A percentile compares a stretch with the other conserved stretches of the same genome.
phyloP scores from a whole-genome alignment of 2,113 vertebrate species.

The Eolophus roseicapilla region DNA sequence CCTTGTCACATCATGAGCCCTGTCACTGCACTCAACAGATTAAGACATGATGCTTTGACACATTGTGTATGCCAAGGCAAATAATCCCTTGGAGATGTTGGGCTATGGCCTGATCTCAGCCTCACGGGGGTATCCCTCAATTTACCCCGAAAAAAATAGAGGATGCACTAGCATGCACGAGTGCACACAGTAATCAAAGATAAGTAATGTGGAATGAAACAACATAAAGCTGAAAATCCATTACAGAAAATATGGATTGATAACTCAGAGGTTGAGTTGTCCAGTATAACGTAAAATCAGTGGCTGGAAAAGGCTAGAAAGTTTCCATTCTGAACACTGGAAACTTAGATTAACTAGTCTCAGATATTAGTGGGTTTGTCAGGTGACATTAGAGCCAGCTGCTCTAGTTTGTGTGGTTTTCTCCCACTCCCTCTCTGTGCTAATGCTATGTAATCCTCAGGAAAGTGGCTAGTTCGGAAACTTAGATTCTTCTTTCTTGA shows the following conservation, averaged over 20 bases:
- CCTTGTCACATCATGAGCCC: neutral
- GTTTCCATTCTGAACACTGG: neutral
- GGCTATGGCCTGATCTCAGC: neutral
- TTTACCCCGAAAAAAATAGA: neutral
- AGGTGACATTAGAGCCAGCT: neutral
- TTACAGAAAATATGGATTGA: neutral
- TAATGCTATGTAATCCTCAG: neutral
- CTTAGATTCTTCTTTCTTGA: neutral
- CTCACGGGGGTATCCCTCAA: rapidly evolving
- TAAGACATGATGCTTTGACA: neutral
- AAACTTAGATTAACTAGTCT: neutral
- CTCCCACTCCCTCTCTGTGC: neutral
- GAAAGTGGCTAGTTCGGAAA: neutral
- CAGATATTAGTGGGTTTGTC: neutral
- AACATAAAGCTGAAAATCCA: neutral
- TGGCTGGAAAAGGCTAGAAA: neutral
- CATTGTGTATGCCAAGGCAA: neutral
- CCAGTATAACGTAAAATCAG: neutral
- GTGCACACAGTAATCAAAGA: neutral
- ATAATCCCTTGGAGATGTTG: neutral
- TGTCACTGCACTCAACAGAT: neutral
- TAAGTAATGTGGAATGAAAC: rapidly evolving
- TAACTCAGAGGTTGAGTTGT: neutral
- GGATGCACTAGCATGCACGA: rapidly evolving
- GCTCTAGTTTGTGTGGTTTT: neutral